A percentile compares a stretch with the other conserved stretches of the same genome.
Evolutionary conservation across 2,797 vertebrate species (phyloP).

Genomic region (Epinephelus coioides): DNA sequence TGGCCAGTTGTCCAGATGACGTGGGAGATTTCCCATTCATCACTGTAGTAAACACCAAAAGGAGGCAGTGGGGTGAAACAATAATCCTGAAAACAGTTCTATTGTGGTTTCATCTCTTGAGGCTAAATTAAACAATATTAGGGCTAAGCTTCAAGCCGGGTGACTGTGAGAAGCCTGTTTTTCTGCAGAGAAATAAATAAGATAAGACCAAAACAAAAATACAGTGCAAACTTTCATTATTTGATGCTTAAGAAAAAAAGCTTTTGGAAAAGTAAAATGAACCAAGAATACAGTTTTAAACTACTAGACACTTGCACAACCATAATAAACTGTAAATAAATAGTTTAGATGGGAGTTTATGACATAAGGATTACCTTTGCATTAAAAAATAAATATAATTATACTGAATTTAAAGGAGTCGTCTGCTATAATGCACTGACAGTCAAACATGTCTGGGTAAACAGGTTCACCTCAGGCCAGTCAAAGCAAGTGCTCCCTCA

Average conservation of each 20-base stretch:
- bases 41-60: constrained; percentile 6
- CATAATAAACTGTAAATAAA: not conserved
- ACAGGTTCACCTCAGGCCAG: constrained; percentile 54
- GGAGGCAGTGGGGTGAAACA: constrained; percentile 12
- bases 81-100: constrained; percentile 54
- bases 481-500: constrained; percentile 62
- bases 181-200: constrained; percentile 12
- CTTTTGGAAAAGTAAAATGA: not conserved
- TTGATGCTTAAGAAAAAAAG: not conserved
- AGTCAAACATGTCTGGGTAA: constrained; percentile 42
- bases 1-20: constrained; percentile 37
- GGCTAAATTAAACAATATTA: constrained; percentile 34
- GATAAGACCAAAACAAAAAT: not conserved
- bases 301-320: not conserved
- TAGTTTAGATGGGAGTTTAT: not conserved
- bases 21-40: constrained; percentile 35
- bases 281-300: not conserved
- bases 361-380: not conserved
- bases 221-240: constrained; percentile 7
- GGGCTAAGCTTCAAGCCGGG: constrained; percentile 7
- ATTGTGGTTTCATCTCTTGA: constrained; percentile 46
- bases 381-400: not conserved
- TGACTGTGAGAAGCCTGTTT: constrained; percentile 5
- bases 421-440: not conserved
- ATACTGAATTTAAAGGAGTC: not conserved